These are phyloP conservation scores for Urocitellus parryii DNA, from an alignment of 2,113 vertebrate genomes.

Conservation along the genomic window DNA sequence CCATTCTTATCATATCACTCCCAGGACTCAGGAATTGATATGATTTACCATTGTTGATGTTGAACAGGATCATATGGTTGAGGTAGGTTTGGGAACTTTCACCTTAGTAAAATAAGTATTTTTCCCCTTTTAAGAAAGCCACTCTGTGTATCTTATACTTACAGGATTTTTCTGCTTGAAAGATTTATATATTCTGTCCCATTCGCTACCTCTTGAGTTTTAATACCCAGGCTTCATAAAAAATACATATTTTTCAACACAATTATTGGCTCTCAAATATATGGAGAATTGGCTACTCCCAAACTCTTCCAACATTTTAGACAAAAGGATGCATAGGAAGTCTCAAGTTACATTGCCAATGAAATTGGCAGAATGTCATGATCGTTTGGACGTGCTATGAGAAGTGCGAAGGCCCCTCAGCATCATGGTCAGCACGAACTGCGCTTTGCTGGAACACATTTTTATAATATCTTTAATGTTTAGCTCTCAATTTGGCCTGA, in stretches of 20 bases:
- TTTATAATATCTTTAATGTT: not conserved
- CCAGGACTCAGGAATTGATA: not conserved
- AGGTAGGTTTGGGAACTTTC: not conserved
- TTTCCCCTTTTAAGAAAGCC: not conserved
- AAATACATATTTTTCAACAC: not conserved
- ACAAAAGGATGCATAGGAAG: not conserved
- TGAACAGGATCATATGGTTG: not conserved
- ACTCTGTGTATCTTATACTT: not conserved
- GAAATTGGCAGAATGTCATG: not conserved
- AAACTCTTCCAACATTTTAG: not conserved
- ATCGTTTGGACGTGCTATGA: not conserved
- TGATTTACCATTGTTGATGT: not conserved
- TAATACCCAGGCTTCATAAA: not conserved
- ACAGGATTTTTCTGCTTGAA: not conserved
- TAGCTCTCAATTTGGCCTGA: not conserved
- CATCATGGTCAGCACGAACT: fast-evolving
- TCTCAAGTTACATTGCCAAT: not conserved
- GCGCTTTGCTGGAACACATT: not conserved
- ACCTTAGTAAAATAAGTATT: not conserved
- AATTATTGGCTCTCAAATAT: not conserved
- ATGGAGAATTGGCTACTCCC: not conserved
- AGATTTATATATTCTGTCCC: not conserved
- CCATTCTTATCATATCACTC: not conserved
- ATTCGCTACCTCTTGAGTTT: not conserved
- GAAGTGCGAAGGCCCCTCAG: not conserved